Base-by-base conservation (phyloP, 2,113 vertebrate species). In the Seriola aureovittata region DNA sequence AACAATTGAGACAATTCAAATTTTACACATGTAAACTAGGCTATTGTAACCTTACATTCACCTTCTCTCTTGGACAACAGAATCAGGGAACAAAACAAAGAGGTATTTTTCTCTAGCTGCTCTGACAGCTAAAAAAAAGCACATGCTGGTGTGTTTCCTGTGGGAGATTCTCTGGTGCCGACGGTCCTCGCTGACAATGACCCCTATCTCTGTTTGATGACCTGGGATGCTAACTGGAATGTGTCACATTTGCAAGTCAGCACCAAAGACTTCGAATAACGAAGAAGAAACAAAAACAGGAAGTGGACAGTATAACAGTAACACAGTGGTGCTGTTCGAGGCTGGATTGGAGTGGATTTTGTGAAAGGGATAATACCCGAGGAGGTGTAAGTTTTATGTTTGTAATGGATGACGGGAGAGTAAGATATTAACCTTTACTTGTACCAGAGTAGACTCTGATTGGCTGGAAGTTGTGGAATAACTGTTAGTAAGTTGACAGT, bases 201-300 rank as follows among this genome's bases (percentile, higher is more conserved):
- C 80, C 85, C 68, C 38, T 5, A 58, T 71, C 68, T 77, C 78
- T 89, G 75, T 55, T 55, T 40, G 57, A 50, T 78, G 91, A 88
- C 86, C 77, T 29, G 2, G 40, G 8, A 36, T 32, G 25, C 32
- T 68, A 0, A 29, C 50, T 72, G 82, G 77, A 85, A 84, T 48
- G 59, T 81, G 79, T 73, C 82, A 57, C 58, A 11, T 68, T 82
- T 23, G n/a, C 76, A 42, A 65, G 80, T 88, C 81, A 86, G 71
- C 79, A 81, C 36, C 52, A 59, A 17, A 68, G 46, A 80, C 21
- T 23, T 60, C n/a, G 40, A 17, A 71, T 58, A 67, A 19, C 36
- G 23, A 66, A 38, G 23, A 60, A 66, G 9, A 29, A 25, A 82
- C 50, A 62, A 82, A 81, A 88, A 85, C 78, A 77, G 60, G 46